These are phyloP conservation scores for Nomada ruficornis DNA, from an alignment of 2,888 invertebrate genomes.

Conservation along the genomic window DNA sequence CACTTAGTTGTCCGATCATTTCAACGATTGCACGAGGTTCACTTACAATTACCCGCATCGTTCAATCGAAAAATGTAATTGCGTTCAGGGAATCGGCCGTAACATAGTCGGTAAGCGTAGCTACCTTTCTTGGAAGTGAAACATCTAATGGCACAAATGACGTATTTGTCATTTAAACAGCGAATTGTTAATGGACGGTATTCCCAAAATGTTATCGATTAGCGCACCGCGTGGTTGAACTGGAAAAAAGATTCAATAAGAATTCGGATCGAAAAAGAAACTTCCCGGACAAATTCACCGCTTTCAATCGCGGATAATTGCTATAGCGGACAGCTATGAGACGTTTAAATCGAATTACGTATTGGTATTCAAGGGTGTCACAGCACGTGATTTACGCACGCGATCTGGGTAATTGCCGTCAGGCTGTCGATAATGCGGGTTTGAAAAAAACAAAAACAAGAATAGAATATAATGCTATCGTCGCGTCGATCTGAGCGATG, in stretches of 20 bases:
- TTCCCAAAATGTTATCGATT: too few species aligned
- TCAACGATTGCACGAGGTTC: background rate
- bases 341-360: background rate
- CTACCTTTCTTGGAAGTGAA: conserved; percentile 1
- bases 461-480: conserved; percentile 54
- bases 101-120: background rate
- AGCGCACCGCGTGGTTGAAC: too few species aligned
- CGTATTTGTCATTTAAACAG: background rate
- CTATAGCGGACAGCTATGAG: background rate
- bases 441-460: conserved; percentile 47
- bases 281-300: background rate
- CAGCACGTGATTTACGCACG: conserved; percentile 25
- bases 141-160: conserved; percentile 2
- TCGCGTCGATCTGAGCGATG: conserved; percentile 33
- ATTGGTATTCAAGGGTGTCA: conserved; percentile 28
- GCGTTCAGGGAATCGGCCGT: background rate
- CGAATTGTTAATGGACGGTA: too few species aligned
- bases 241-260: too few species aligned
- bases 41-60: conserved; percentile 12
- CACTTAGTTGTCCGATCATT: background rate
- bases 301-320: background rate
- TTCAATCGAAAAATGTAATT: conserved; percentile 6
- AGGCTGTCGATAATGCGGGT: conserved; percentile 48
- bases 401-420: conserved; percentile 53
- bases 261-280: background rate